Evolutionary conservation across 2,888 invertebrate species (phyloP).

Genomic region (Spisula solida): DNA sequence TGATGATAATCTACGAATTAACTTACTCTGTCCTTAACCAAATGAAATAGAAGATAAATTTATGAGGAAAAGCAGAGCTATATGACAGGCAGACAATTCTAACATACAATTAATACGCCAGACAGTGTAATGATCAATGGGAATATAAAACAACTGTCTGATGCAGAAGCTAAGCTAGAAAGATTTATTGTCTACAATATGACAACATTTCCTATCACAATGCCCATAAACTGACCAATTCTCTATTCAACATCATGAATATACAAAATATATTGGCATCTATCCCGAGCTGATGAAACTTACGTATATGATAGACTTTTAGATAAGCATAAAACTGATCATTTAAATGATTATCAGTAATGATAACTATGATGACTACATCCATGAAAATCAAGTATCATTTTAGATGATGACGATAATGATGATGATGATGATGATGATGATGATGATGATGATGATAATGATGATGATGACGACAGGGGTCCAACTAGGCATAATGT

Average conservation of each 20-base stretch:
- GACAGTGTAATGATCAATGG: neutral
- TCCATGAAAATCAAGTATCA: neutral
- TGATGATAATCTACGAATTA: too few species aligned
- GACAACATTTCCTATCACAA: neutral
- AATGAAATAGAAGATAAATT: neutral
- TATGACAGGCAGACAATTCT: neutral
- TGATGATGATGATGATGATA: neutral
- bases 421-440: neutral
- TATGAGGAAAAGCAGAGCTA: neutral
- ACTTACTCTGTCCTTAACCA: neutral
- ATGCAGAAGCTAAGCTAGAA: neutral
- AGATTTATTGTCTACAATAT: neutral
- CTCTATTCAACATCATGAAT: neutral
- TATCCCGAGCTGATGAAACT: neutral
- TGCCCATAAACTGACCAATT: neutral
- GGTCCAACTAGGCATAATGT: too few species aligned
- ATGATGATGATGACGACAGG: slow-evolving; percentile 35
- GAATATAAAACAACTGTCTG: neutral
- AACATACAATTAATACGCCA: slow-evolving; percentile 1
- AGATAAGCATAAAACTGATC: neutral
- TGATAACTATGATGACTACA: neutral
- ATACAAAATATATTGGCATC: neutral
- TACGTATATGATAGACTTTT: too few species aligned
- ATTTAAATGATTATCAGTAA: neutral
- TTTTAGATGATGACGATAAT: neutral